phyloP scores from a whole-genome alignment of 2,113 vertebrate genomes.

The Nerophis lumbriciformis region DNA sequence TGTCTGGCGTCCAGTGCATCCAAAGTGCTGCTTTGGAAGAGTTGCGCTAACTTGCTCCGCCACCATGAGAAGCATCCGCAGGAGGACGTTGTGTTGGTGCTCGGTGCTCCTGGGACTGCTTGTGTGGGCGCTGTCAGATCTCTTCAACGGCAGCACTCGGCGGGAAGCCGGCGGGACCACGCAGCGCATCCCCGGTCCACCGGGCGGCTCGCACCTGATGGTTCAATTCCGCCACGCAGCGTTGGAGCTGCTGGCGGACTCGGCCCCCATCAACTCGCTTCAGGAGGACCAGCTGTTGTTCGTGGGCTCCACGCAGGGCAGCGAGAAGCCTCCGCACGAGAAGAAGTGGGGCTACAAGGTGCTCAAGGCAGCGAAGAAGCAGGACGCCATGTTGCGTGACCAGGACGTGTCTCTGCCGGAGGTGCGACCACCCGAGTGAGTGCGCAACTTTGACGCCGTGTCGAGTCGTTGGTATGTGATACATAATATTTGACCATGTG shows the following conservation, averaged over 20 bases:
- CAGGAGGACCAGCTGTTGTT: constrained; percentile 80
- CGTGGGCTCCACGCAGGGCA: constrained; percentile 55
- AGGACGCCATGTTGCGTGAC: constrained; percentile 36
- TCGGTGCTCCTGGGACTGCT: constrained; percentile 68
- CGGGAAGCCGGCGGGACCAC: constrained; percentile 43
- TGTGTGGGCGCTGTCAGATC: constrained; percentile 63
- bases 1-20: neutral
- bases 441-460: constrained; percentile 21
- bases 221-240: constrained; percentile 74
- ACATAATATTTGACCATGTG: neutral
- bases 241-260: constrained; percentile 50
- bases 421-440: constrained; percentile 81
- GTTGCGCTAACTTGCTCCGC: no score
- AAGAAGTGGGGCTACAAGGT: constrained; percentile 72
- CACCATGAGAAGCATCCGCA: constrained; percentile 30
- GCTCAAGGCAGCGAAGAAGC: constrained; percentile 55
- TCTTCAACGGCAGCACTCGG: constrained; percentile 41
- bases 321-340: constrained; percentile 52
- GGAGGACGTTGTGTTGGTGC: constrained; percentile 69
- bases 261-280: constrained; percentile 75
- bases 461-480: neutral
- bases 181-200: constrained; percentile 38
- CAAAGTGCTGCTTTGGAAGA: neutral
- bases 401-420: constrained; percentile 70
- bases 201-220: constrained; percentile 61